Evolutionary conservation across 2,113 vertebrate species (phyloP).

Genomic region (Rafetus swinhoei): DNA sequence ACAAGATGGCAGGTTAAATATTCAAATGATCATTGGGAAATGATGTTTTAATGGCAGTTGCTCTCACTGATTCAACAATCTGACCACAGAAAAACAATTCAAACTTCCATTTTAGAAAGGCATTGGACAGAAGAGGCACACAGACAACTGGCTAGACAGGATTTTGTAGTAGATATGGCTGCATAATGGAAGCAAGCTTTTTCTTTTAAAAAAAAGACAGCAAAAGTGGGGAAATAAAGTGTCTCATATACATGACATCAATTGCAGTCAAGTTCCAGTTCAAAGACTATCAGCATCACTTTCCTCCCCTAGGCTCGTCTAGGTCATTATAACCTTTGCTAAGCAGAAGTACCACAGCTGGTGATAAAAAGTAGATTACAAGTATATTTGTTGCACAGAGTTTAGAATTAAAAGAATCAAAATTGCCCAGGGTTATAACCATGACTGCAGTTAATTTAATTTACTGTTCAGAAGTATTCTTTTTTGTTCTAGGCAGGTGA

Average conservation of each 20-base stretch:
- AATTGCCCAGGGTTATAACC: slow-evolving; percentile 12
- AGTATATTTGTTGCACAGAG: slow-evolving; percentile 53
- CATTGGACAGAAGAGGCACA: slow-evolving; percentile 30
- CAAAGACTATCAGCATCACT: slow-evolving; percentile 42
- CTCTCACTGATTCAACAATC: slow-evolving; percentile 46
- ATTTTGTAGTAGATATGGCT: slow-evolving; percentile 11
- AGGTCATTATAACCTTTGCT: slow-evolving; percentile 65
- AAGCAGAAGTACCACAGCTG: slow-evolving; percentile 28
- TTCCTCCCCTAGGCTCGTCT: slow-evolving; percentile 44
- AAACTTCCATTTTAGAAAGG: slow-evolving; percentile 46
- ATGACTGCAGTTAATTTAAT: slow-evolving; percentile 57
- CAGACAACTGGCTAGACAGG: slow-evolving; percentile 18
- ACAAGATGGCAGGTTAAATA: slow-evolving; percentile 5
- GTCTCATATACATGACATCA: neutral
- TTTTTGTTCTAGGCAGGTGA: slow-evolving; percentile 42
- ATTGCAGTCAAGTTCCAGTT: slow-evolving; percentile 33
- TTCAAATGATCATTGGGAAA: neutral
- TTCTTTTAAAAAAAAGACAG: neutral
- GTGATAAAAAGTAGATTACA: slow-evolving; percentile 49
- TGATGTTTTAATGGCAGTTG: slow-evolving; percentile 18
- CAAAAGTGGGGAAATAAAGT: slow-evolving; percentile 12
- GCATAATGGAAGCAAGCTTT: slow-evolving; percentile 7
- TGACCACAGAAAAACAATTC: slow-evolving; percentile 44
- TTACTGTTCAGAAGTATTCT: slow-evolving; percentile 16
- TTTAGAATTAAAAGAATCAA: slow-evolving; percentile 48